These are phyloP conservation scores for Nesogale talazaci DNA, from an alignment of 2,113 vertebrate species.

Conservation along the genomic window DNA sequence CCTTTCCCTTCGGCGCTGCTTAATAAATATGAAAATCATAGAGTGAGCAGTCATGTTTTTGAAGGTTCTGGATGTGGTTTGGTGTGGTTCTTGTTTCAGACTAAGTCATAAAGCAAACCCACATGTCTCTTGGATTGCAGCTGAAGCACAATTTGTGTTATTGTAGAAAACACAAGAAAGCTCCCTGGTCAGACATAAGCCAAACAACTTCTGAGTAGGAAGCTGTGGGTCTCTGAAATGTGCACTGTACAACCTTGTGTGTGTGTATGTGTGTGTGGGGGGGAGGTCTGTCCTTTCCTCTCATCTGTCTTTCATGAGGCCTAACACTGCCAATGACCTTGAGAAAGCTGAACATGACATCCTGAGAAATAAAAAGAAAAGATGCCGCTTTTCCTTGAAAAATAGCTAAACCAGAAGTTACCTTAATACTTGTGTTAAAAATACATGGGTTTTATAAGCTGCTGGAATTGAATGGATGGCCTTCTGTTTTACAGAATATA, in stretches of 20 bases:
- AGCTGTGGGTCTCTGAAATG: neutral
- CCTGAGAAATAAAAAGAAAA: neutral
- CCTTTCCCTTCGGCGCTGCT: neutral
- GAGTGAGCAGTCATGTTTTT: neutral
- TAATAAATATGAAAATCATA: neutral
- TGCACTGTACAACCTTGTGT: too few relatives aligned
- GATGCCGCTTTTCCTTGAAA: neutral
- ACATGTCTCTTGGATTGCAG: neutral
- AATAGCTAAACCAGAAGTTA: slow-evolving; percentile 1
- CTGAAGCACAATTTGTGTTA: neutral
- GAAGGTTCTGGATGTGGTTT: neutral
- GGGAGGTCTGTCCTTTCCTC: too few relatives aligned
- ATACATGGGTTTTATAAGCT: neutral
- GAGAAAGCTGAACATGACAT: neutral
- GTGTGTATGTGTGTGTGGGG: too few relatives aligned
- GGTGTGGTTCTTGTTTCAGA: neutral
- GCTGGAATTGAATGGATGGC: neutral
- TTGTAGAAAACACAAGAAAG: neutral
- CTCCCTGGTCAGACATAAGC: neutral
- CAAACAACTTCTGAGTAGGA: neutral
- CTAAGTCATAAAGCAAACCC: neutral
- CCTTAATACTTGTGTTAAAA: neutral
- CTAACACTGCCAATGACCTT: neutral
- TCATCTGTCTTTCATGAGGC: neutral
- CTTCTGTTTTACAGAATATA: slow-evolving; percentile 24